Base-by-base conservation (phyloP, 2,888 invertebrate genomes). In the Dryomyza anilis region DNA sequence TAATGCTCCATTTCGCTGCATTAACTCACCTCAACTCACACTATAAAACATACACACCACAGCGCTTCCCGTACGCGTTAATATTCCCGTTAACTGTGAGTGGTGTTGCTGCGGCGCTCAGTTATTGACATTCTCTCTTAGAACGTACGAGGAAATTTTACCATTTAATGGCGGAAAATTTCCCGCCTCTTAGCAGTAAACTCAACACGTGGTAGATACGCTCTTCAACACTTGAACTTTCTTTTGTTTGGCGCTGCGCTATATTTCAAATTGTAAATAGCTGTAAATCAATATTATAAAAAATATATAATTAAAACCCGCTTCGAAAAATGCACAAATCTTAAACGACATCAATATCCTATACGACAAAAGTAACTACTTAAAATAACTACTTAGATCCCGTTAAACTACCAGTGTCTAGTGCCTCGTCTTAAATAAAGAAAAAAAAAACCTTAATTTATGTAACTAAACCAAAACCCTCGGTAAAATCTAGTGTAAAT, bases 11-110 rank as follows among this genome's bases (percentile, higher is more conserved):
- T n/a, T n/a, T 8, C 43, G 52, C n/a, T 23, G 36, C 52, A 14
- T 12, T 33, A 30, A n/a, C 14, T 7, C 45, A 16, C 59, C 27
- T n/a, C 3, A 46, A 46, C 45, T 33, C 23, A 30, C n/a, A n/a
- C n/a, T n/a, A n/a, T n/a, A n/a, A n/a, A n/a, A 52, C 36, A 30
- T 21, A 58, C 36, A 59, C 59, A 53, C 59, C 53, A 59, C 56
- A 48, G 21, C 56, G 30, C 36, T 48, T 63, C 63, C 52, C 48
- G 48, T 10, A 21, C 48, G 16, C 21, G 48, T 21, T 48, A n/a
- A 16, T 19, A 12, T 33, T 33, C 33, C 33, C 19, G 21, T 45
- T 45, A 19, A 21, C 48, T 23, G 21, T n/a, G n/a, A n/a, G n/a
- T n/a, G n/a, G n/a, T n/a, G n/a, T n/a, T n/a, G n/a, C n/a, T n/a